Base-by-base conservation (phyloP, 2,797 vertebrate species). In the Sphenopsis melanotis region DNA sequence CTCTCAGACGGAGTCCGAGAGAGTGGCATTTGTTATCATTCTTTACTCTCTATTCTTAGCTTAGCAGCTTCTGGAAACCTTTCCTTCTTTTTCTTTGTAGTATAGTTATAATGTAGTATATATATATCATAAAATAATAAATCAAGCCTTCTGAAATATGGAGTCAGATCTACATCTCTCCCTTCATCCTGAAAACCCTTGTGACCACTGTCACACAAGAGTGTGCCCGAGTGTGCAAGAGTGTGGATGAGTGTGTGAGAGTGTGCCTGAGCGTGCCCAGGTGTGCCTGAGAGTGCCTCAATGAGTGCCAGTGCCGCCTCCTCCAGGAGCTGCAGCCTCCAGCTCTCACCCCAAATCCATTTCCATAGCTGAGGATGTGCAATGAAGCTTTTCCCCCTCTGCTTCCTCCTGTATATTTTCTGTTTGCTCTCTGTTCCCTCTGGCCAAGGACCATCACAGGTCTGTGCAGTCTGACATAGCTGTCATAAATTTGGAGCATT, bases 241-340 rank as follows among this genome's bases (percentile, higher is more conserved):
- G 22, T 46, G 46, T 14, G 22, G 39, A 10, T 3, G 13, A 8
- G 23, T 47, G 24, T 47, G 46, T 2, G 2, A 3, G 1, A 15
- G 24, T 15, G 24, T 49, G 47, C 2, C 8, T 5, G 15, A 15
- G 24, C 15, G 22, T 47, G 46, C 12, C 2, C 1, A 1, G 1
- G 46, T 15, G 47, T 49, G 47, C 26, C 9, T 1, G 5, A 10
- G 47, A 4, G 14, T 15, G 24, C 14, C 1, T 3, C 15, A 53
- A 0, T 2, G 39, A 49, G 89, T 44, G 44, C 47, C 9, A 37
- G 36, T n/a, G 65, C 69, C 24, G 71, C 19, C 68, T 90, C 57
- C 87, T 91, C n/a, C 44, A 64, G 68, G 76, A 95, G 68, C 64
- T 42, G 37, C 75, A 75, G 65, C 74, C 60, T 89, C 87, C 68